Conservation (phyloP, 1,140 invertebrate species). For the Hypothenemus hampei region DNA sequence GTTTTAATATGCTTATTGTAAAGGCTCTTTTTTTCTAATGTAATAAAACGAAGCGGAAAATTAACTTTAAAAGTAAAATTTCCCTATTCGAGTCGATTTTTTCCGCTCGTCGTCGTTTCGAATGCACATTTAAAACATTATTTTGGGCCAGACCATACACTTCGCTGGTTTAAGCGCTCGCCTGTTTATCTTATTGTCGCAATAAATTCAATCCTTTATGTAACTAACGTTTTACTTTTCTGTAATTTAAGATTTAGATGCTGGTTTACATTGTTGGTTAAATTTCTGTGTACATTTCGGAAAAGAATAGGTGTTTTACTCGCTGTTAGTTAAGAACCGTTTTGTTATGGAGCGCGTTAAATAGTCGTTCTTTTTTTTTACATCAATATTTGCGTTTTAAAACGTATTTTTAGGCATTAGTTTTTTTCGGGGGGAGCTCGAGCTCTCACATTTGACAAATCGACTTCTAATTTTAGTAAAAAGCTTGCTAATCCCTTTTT, state of each 20-base stretch:
- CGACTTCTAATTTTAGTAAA: conserved; percentile 12
- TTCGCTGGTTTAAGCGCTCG: conserved; percentile 18
- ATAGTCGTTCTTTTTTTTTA: not conserved
- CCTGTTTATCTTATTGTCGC: conserved; percentile 33
- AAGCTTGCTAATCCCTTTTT: conserved; percentile 15
- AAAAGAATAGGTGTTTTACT: conserved; percentile 4
- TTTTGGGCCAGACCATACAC: conserved; percentile 7
- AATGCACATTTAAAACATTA: conserved; percentile 14
- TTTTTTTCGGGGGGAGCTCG: not conserved
- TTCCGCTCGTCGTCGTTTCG: conserved; percentile 6
- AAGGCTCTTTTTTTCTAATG: no score
- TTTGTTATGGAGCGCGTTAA: not conserved
- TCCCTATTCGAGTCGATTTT: conserved; percentile 1
- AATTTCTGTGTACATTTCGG: not conserved
- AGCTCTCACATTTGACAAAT: conserved; percentile 4
- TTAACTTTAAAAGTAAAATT: no score
- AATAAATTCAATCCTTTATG: conserved; percentile 26
- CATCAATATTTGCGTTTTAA: not conserved
- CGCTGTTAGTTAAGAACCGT: not conserved
- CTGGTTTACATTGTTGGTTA: conserved; percentile 25
- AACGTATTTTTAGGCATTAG: not conserved
- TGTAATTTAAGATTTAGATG: conserved; percentile 29
- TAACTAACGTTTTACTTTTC: conserved; percentile 25
- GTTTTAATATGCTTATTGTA: no score
- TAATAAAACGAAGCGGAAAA: no score